Percentiles rank a stretch among this genome's conserved stretches.
Conservation (phyloP, 2,888 invertebrate genomes). For the Volucella zonaria region DNA sequence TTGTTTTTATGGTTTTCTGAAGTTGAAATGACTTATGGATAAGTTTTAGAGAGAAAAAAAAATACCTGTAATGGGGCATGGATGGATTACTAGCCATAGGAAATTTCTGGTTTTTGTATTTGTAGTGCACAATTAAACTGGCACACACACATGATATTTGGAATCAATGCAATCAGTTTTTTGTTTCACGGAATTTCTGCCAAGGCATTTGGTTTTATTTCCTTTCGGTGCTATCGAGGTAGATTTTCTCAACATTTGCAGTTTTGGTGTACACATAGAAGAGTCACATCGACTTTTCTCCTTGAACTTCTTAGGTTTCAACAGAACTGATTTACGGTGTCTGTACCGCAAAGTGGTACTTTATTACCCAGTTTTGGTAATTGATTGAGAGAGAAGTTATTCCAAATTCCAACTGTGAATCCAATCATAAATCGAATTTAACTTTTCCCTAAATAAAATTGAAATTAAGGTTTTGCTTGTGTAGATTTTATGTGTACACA, state of each 20-base stretch:
- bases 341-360: neutral
- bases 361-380: conserved; percentile 18
- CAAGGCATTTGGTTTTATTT: no score
- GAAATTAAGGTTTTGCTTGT: conserved; percentile 19
- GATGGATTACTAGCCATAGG: no score
- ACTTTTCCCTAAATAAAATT: conserved; percentile 42
- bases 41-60: neutral
- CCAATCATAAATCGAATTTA: conserved; percentile 10
- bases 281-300: no score
- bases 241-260: no score
- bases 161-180: no score
- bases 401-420: neutral
- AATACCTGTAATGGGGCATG: neutral
- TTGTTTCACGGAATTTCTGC: no score
- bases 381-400: conserved; percentile 1
- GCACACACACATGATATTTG: no score
- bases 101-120: no score
- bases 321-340: neutral
- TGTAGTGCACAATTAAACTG: no score
- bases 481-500: conserved; percentile 26
- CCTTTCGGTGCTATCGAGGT: no score
- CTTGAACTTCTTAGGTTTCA: no score
- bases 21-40: neutral
- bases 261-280: no score
- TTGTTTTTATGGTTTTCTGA: conserved; percentile 4